These are phyloP conservation scores for Cerastis leucographa DNA, from an alignment of 2,888 invertebrate species.

Conservation along the genomic window DNA sequence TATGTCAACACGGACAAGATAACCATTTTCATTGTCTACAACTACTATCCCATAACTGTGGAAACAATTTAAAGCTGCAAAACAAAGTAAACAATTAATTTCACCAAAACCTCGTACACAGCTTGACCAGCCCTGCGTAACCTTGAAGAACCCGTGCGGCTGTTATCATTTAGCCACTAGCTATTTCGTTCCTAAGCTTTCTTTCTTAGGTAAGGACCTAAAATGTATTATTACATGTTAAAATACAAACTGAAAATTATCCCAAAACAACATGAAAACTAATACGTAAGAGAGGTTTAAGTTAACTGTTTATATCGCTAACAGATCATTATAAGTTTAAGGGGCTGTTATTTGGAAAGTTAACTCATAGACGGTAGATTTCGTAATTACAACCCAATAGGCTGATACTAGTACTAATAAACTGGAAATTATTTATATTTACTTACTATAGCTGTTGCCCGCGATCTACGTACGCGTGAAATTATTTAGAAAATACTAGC, in stretches of 20 bases:
- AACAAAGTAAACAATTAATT: too few relatives aligned
- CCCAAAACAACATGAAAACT: conserved; percentile 39
- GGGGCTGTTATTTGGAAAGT: conserved; percentile 51
- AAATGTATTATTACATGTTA: conserved; percentile 2
- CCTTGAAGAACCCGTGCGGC: neutral
- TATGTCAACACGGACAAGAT: too few relatives aligned
- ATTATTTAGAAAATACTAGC: too few relatives aligned
- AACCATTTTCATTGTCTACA: too few relatives aligned
- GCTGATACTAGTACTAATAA: neutral
- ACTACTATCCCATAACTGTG: too few relatives aligned
- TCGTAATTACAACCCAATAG: conserved; percentile 28
- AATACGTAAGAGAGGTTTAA: conserved; percentile 7
- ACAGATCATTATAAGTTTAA: conserved; percentile 61
- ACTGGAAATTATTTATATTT: neutral
- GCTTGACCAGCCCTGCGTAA: neutral
- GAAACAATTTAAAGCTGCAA: too few relatives aligned
- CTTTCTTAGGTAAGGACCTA: too few relatives aligned
- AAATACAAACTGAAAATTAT: conserved; percentile 10
- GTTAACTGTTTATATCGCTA: conserved; percentile 34
- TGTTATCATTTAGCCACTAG: neutral
- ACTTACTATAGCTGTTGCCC: too few relatives aligned
- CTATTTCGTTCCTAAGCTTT: neutral
- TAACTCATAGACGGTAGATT: conserved; percentile 30
- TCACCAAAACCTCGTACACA: too few relatives aligned
- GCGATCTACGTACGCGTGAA: too few relatives aligned